Evolutionary conservation across 2,888 invertebrate genomes (phyloP), one percentile per base, ranked within the genome.

Genomic region (Crocallis elinguaria): DNA sequence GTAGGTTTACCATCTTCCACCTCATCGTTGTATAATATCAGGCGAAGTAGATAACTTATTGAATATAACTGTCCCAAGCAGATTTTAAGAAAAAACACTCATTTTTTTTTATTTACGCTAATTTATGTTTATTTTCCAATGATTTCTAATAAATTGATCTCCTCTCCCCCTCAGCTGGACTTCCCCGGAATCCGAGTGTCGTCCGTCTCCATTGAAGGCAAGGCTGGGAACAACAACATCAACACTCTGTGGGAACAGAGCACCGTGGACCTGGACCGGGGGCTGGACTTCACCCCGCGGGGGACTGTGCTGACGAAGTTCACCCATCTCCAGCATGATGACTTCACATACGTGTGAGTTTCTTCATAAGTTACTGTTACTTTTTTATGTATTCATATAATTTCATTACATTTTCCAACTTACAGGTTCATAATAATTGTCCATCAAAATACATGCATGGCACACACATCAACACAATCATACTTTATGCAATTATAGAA

Each of bases 221-320:
- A 85, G 9, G 93, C 92, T 0, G 93, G 93, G 0, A 68, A 74
- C 9, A 95, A 96, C 82, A 78, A 81, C 0, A 61, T 97, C 29
- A 83, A 85, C 54, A 96, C 96, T 0, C 94, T 94, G 84, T 97
- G 97, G 97, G 95, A 95, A 88, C 94, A 95, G 82, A 95, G 95
- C 49, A 94, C 95, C 39, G 92, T 97, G 61, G 95, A 97, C 72
- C 79, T 97, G 27, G 94, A 95, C 0, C 93, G 96, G 0, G 97
- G 97, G 0, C 92, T 97, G 75, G 97, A 97, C 86, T 97, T 97
- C 84, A 93, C 94, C 6, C 96, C 96, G 0, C 92, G 96, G 0
- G 96, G 96, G 37, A 82, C 94, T 33, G 94, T 96, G 25, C 93
- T 94, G 37, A 96, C 95, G 0, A 79, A 93, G 35, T 94, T 95